Conservation (phyloP, 1,140 invertebrate species). For the Lethrus apterus region DNA sequence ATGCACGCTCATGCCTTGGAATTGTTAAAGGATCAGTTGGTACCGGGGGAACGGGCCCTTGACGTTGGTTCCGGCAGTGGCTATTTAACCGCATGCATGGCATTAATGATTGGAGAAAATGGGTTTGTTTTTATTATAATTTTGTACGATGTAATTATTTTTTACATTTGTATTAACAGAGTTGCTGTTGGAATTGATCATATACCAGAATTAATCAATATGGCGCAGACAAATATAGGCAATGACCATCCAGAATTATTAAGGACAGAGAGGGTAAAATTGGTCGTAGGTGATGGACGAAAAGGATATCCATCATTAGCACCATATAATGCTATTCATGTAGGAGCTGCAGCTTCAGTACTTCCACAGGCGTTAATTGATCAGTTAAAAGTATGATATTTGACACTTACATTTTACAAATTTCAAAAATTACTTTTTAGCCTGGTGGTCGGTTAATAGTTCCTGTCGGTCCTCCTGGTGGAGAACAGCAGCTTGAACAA, state of each 20-base stretch:
- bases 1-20: conserved; percentile 98
- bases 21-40: conserved; percentile 73
- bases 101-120: conserved; percentile 69
- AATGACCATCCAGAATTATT: conserved; percentile 66
- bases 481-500: conserved; percentile 75
- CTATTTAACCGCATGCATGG: conserved; percentile 94
- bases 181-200: conserved; percentile 86
- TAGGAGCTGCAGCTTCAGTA: conserved; percentile 79
- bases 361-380: conserved; percentile 61
- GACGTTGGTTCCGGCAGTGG: conserved; percentile 96
- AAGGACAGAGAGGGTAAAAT: conserved; percentile 54
- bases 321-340: conserved; percentile 90
- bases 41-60: conserved; percentile 70
- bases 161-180: conserved; percentile 21
- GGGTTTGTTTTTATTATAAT: conserved; percentile 43
- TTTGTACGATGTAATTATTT: background rate
- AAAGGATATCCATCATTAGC: conserved; percentile 62
- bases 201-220: conserved; percentile 73
- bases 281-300: conserved; percentile 82
- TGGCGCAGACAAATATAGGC: conserved; percentile 70
- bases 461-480: conserved; percentile 79
- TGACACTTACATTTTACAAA: background rate
- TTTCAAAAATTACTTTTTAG: conserved; percentile 20
- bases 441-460: conserved; percentile 85
- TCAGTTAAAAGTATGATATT: conserved; percentile 50